Base-by-base conservation (phyloP, 2,113 vertebrate species). In the Madoqua kirkii region DNA sequence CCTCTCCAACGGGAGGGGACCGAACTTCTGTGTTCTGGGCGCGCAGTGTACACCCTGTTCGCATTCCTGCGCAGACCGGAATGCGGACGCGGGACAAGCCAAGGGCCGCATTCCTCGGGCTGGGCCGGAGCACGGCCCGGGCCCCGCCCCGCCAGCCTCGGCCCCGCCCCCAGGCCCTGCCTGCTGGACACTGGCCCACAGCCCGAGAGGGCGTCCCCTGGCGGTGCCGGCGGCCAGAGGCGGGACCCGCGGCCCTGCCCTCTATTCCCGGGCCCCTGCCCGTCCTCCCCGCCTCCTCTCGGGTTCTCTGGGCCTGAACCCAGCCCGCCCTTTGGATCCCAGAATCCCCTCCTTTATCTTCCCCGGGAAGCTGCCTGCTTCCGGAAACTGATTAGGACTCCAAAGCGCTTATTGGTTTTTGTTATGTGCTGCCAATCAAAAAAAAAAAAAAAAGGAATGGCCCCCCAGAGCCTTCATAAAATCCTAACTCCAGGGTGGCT, bases 1-100 rank as follows among this genome's bases (percentile, higher is more conserved):
- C 14, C 64, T 40, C 95, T 86, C 23, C 11, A 17, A 40, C 14
- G 8, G 15, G 90, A 97, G 93, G 89, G 98, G 98, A 98, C 95
- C 33, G 71, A 97, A 96, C 97, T 98, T 48, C 95, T 78, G 97
- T 0, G 12, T 96, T 87, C 97, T 76, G 95, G 98, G 96, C 81
- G 95, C 93, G 74, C 97, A 97, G 98, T 0, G 98, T 98, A 99
- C 99, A 98, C 96, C 33, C 25, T 98, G 98, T 98, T 97, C 99
- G 98, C 99, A 99, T 99, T 99, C 98, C 98, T 98, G 98, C 89
- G 96, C 89, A 8, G 29, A 86, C 45, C 14, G 98, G 99, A 99
- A 99, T 98, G 98, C 98, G 97, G 98, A 96, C 93, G 93, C 33
- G 93, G 98, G 98, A 98, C 97, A 55, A 43, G 98, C 98, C 99